These are phyloP conservation scores for Sebastes oblongus DNA, from an alignment of 2,797 vertebrate species.

Conservation along the genomic window DNA sequence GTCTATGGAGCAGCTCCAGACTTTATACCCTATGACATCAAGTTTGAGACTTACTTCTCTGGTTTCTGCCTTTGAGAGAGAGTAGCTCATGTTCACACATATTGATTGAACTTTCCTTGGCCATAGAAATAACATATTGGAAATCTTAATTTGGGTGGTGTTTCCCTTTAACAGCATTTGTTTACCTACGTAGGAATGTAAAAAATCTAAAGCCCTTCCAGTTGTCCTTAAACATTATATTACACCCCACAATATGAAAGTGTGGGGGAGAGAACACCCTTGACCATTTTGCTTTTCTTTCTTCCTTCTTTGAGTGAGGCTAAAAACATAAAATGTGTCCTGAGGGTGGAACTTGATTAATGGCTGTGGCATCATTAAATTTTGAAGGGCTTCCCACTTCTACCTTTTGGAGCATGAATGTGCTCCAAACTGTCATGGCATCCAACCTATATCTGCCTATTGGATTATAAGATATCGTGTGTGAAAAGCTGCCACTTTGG, in stretches of 20 bases:
- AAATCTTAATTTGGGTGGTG: too few species aligned
- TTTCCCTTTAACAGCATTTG: not conserved
- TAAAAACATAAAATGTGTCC: constrained; percentile 38
- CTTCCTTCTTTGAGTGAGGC: constrained; percentile 9
- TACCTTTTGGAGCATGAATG: constrained; percentile 6
- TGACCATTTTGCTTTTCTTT: constrained; percentile 5
- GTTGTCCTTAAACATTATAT: not conserved
- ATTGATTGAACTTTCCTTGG: too few species aligned
- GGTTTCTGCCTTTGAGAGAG: too few species aligned
- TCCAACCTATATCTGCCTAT: constrained; percentile 8
- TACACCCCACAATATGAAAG: not conserved
- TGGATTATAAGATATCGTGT: constrained; percentile 14
- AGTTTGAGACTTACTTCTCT: too few species aligned
- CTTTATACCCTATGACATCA: too few species aligned
- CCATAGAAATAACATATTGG: too few species aligned
- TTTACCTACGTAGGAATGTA: not conserved
- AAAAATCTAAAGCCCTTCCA: not conserved
- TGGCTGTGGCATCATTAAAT: constrained; percentile 37
- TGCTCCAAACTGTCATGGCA: constrained; percentile 7
- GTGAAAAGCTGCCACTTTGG: constrained; percentile 20
- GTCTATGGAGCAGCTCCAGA: too few species aligned
- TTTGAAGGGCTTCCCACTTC: constrained; percentile 21
- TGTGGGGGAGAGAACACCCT: not conserved
- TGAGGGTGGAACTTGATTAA: constrained; percentile 40
- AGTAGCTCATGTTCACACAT: too few species aligned